Base-by-base conservation (phyloP, 2,797 vertebrate species). In the Melanotaenia boesemani region DNA sequence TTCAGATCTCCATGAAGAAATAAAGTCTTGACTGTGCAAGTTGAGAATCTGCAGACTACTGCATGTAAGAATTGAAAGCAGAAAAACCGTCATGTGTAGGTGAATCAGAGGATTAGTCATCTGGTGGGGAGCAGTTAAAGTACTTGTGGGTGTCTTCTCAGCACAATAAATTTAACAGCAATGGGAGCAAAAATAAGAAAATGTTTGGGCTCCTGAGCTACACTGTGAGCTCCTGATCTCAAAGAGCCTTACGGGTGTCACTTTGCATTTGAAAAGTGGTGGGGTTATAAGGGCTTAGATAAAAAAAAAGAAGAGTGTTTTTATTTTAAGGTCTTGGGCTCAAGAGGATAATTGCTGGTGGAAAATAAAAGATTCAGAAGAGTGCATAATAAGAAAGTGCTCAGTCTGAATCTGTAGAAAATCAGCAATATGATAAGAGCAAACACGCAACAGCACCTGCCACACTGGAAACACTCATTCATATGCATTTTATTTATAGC, bases 41-140 rank as follows among this genome's bases (percentile, higher is more conserved):
- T 12, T 8, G 1, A 22, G 10, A 69, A 59, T 61, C 48, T 52
- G 7, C 5, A 32, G 56, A 55, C n/a, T 34, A 7, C 6, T 66
- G 39, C 24, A 2, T 46, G 18, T 37, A n/a, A 22, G 76, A 70
- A 74, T 2, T 24, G 16, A 58, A 58, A 63, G 46, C n/a, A 44
- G 32, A 20, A 28, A 62, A 63, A 56, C 55, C 20, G 34, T 76
- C 46, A 12, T 15, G 41, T 64, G 68, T 46, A 68, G 66, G 44
- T 76, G 69, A 76, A 48, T 68, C 50, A 72, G 30, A 12, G 12
- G 48, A 66, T 74, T 66, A 72, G 1, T 83, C 52, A 78, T 73
- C 44, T 28, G 1, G 2, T 52, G 37, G 28, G 16, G 26, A 75
- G 78, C 44, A 11, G 28, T 70, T 67, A 41, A 76, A 69, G 44